Percentiles rank a stretch among this genome's conserved stretches.
These are phyloP conservation scores for Drosophila barbarae DNA, from an alignment of 2,888 invertebrate genomes.

Conservation along the genomic window DNA sequence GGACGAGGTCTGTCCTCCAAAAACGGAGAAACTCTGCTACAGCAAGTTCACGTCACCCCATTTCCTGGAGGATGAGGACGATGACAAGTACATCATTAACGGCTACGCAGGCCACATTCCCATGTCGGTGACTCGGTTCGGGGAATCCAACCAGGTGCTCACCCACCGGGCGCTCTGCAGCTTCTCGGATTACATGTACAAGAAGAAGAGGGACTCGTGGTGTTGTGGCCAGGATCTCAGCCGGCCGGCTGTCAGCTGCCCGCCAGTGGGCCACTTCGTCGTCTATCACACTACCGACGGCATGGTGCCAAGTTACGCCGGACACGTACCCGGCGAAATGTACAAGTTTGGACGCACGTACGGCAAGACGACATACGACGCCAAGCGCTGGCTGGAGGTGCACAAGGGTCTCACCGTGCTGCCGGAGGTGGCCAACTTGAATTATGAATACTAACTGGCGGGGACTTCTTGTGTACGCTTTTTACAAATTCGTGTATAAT, in stretches of 20 bases:
- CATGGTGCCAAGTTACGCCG: constrained; percentile 88
- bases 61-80: constrained; percentile 75
- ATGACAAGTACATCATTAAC: constrained; percentile 76
- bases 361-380: constrained; percentile 86
- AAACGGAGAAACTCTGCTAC: constrained; percentile 77
- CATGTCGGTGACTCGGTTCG: constrained; percentile 75
- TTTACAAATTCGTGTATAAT: background rate
- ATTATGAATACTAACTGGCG: constrained; percentile 53
- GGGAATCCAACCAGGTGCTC: constrained; percentile 81
- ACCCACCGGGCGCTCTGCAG: constrained; percentile 87
- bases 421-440: constrained; percentile 62
- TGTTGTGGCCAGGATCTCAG: constrained; percentile 79
- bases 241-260: constrained; percentile 67
- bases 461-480: background rate
- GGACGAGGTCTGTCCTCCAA: constrained; percentile 82
- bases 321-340: constrained; percentile 87
- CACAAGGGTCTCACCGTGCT: constrained; percentile 64
- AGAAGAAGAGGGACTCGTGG: constrained; percentile 87
- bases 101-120: constrained; percentile 78
- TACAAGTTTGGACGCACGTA: constrained; percentile 89
- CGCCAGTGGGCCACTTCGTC: constrained; percentile 79
- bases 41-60: constrained; percentile 77
- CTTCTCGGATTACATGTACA: constrained; percentile 87
- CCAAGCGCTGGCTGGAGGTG: constrained; percentile 85
- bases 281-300: constrained; percentile 88